Base-by-base conservation (phyloP, 2,797 vertebrate species). In the Xiphorhynchus erythropygius region DNA sequence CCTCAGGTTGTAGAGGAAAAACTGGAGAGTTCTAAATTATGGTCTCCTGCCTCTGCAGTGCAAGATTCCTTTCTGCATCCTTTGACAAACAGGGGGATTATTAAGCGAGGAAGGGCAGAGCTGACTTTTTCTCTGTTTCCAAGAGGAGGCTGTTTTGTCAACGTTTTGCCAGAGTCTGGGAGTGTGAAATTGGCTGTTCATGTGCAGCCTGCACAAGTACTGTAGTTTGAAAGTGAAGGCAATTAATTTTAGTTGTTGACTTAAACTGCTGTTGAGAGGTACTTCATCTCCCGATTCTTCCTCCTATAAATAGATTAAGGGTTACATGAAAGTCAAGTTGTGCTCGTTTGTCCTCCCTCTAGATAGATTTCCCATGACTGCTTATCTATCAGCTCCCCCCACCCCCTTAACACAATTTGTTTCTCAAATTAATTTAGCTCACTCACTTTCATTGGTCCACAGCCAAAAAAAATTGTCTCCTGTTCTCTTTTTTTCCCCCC, bases 201-300 rank as follows among this genome's bases (percentile, higher is more conserved):
- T 96, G 74, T 49, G 92, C 79, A 87, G 62, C 50, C 90, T 90
- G 95, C 65, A 74, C 73, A 93, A 96, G 75, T 90, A 88, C 89
- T 56, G n/a, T 74, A 91, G 81, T 93, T 96, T 94, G 75, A 94
- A 97, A 98, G 90, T 94, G 93, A 97, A 97, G 85, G 96, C 95
- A 97, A 97, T 98, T 97, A 96, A 97, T 97, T 97, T 96, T 71
- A 91, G 92, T 95, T 97, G 96, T 97, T 97, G 96, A 97, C 95
- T 98, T 97, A 96, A 97, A 97, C 95, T 97, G 89, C 93, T 95
- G 89, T 95, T 97, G 95, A 97, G 97, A 97, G 96, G 94, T 96
- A 95, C 96, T 98, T 98, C 87, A 96, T 97, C 97, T 97, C 92
- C 90, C 30, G 53, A 94, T 95, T 97, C 89, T 95, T 96, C 87